phyloP scores from a whole-genome alignment of 2,797 vertebrate genomes.

The Alectoris magna region DNA sequence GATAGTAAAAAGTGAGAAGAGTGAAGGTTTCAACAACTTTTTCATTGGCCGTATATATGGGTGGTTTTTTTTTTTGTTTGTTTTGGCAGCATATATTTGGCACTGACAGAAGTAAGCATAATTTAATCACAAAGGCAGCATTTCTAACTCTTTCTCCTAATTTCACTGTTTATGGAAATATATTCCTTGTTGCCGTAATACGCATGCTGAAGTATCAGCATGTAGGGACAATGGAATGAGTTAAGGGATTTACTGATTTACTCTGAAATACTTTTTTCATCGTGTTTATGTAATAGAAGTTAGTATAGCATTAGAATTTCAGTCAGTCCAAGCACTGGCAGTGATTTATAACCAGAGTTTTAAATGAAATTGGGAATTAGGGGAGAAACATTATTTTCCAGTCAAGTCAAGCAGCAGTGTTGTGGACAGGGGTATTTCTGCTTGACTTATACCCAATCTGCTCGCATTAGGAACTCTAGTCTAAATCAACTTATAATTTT shows the following conservation, averaged over 20 bases:
- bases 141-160: conserved; percentile 10
- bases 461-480: not conserved
- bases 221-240: conserved; percentile 22
- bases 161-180: conserved; percentile 43
- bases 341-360: conserved; percentile 67
- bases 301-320: conserved; percentile 60
- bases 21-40: not conserved
- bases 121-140: not conserved
- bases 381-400: conserved; percentile 57
- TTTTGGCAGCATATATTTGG: not conserved
- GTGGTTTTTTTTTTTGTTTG: not conserved
- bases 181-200: not conserved
- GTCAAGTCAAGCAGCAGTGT: conserved; percentile 34
- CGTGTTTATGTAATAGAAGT: conserved; percentile 36
- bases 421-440: conserved; percentile 44
- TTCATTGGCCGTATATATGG: not conserved
- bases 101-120: not conserved
- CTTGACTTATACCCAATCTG: not conserved
- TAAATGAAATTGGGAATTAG: conserved; percentile 67
- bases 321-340: conserved; percentile 51
- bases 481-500: conserved; percentile 44
- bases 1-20: not conserved
- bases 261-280: not conserved
- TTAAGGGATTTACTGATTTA: conserved; percentile 56
- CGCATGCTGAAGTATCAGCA: not conserved